phyloP scores from a whole-genome alignment of 2,888 invertebrate genomes.

The Tipula vernalis region DNA sequence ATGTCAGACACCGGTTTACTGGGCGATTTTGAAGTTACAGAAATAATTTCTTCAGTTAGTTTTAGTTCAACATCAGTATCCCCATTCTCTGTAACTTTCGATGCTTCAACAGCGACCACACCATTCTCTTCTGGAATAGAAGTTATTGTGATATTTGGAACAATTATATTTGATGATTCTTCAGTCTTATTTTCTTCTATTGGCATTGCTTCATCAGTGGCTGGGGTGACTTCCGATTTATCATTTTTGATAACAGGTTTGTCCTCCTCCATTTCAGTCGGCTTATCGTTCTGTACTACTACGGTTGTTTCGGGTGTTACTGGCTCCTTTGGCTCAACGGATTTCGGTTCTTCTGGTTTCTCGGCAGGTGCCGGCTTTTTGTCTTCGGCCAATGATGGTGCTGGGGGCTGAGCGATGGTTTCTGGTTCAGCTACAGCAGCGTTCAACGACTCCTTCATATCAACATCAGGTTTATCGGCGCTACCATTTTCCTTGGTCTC shows the following conservation, averaged over 20 bases:
- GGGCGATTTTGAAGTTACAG: not conserved
- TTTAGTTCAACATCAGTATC: not conserved
- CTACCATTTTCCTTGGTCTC: not conserved
- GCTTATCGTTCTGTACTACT: not conserved
- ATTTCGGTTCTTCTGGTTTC: not conserved
- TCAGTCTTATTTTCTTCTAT: not conserved
- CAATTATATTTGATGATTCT: not conserved
- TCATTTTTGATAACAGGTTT: slow-evolving; percentile 15
- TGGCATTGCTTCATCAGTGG: slow-evolving; percentile 6
- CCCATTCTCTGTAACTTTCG: not conserved
- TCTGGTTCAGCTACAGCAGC: not conserved
- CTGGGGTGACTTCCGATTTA: slow-evolving; percentile 20
- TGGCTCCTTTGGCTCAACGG: slow-evolving; percentile 13
- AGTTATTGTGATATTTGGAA: not conserved
- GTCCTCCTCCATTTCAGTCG: not conserved
- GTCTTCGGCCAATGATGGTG: not conserved
- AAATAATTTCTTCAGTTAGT: not conserved
- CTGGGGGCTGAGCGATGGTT: not conserved
- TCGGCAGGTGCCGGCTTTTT: not conserved
- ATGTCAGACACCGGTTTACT: not conserved
- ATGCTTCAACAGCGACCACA: not conserved
- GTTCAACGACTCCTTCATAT: slow-evolving; percentile 13
- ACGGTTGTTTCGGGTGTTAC: not conserved
- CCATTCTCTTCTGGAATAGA: not conserved
- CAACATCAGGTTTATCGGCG: not conserved